A percentile compares a stretch with the other conserved stretches of the same genome.
Evolutionary conservation across 2,888 invertebrate genomes (phyloP).

Genomic region (Parnassius glacialis): DNA sequence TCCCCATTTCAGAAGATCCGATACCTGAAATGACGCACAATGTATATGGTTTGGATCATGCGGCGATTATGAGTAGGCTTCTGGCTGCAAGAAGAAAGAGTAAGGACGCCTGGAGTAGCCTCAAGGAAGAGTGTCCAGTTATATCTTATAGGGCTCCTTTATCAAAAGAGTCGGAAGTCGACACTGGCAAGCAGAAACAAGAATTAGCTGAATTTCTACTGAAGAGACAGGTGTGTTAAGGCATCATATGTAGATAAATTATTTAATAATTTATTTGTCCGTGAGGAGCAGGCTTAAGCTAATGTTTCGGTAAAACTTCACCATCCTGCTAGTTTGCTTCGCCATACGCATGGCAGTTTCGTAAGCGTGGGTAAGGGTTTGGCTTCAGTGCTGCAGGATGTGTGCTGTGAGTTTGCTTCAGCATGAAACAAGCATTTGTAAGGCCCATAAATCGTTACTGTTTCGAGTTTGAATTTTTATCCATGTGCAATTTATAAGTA

Average conservation of each 20-base stretch:
- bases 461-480: too few relatives aligned
- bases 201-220: slow-evolving; percentile 79
- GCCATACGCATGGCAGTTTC: too few relatives aligned
- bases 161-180: slow-evolving; percentile 35
- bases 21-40: slow-evolving; percentile 87
- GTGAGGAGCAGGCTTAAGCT: too few relatives aligned
- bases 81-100: slow-evolving; percentile 74
- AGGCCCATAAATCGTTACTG: too few relatives aligned
- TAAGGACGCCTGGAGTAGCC: slow-evolving; percentile 75
- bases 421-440: too few relatives aligned
- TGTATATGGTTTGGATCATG: slow-evolving; percentile 86
- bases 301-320: too few relatives aligned
- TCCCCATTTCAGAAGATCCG: slow-evolving; percentile 57
- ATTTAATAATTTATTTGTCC: neutral
- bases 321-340: too few relatives aligned
- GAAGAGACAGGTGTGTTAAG: slow-evolving; percentile 66
- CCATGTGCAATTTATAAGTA: too few relatives aligned
- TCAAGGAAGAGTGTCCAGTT: slow-evolving; percentile 45
- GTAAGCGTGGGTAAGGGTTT: too few relatives aligned
- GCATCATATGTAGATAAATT: slow-evolving; percentile 9
- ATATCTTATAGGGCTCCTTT: slow-evolving; percentile 55
- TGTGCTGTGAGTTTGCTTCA: too few relatives aligned
- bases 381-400: too few relatives aligned
- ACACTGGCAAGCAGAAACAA: slow-evolving; percentile 58
- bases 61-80: slow-evolving; percentile 81